These are phyloP conservation scores for Caenorhabditis briggsae DNA, from an alignment of 1,140 invertebrate species.

Conservation along the genomic window DNA sequence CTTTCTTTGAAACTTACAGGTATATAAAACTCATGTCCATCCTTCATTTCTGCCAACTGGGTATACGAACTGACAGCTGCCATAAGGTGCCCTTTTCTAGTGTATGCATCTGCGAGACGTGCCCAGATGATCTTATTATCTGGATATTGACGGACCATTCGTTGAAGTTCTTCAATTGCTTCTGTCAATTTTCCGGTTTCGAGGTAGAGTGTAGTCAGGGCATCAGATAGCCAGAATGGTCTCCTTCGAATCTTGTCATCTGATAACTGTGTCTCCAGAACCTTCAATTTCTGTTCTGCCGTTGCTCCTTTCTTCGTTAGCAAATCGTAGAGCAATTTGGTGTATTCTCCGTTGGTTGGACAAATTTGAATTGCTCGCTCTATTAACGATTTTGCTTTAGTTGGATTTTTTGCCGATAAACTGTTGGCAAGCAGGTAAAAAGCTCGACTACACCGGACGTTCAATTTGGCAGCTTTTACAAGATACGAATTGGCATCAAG, in stretches of 20 bases:
- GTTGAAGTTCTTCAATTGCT: conserved; percentile 53
- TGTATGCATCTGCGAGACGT: conserved; percentile 44
- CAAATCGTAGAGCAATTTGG: not conserved
- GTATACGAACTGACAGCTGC: conserved; percentile 37
- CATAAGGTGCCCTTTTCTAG: conserved; percentile 51
- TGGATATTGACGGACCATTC: conserved; percentile 17
- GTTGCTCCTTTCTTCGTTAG: not conserved
- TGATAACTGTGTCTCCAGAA: not conserved
- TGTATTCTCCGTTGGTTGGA: not conserved
- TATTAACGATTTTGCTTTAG: conserved; percentile 8
- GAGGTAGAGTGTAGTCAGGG: conserved; percentile 24
- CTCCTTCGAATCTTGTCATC: not conserved
- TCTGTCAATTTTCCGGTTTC: not conserved
- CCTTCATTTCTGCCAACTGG: conserved; percentile 26
- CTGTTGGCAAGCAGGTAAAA: not conserved
- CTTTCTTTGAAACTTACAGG: not conserved
- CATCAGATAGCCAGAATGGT: conserved; percentile 23
- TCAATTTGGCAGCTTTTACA: conserved; percentile 23
- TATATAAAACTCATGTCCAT: not conserved
- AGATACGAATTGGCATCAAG: conserved; percentile 1
- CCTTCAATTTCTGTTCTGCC: not conserved
- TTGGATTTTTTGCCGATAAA: not conserved
- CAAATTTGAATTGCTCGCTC: conserved; percentile 14
- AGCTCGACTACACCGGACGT: conserved; percentile 15
- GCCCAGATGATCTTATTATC: conserved; percentile 40